These are phyloP conservation scores for Crotophaga sulcirostris DNA, from an alignment of 2,113 vertebrate species.

Conservation along the genomic window DNA sequence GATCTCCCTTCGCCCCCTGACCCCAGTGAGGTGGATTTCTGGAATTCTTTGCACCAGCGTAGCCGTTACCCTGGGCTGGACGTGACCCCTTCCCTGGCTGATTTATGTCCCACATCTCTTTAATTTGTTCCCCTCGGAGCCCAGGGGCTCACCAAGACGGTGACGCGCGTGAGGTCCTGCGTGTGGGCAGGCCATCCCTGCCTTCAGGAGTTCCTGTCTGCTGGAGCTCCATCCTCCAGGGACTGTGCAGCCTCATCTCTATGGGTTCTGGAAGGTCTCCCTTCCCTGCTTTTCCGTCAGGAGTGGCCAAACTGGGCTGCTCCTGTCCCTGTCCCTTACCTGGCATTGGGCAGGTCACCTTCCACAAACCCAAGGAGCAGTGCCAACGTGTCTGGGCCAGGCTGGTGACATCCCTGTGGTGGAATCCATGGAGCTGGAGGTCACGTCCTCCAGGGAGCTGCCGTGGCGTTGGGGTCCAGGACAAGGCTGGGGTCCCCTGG, in stretches of 20 bases:
- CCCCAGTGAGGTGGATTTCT: not conserved
- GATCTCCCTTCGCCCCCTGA: fast-evolving
- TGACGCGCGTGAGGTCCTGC: fast-evolving
- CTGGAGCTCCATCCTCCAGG: fast-evolving
- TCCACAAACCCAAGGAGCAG: not conserved
- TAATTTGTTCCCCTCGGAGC: not conserved
- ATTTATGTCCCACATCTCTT: not conserved
- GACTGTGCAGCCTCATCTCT: not conserved
- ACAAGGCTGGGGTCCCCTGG: fast-evolving
- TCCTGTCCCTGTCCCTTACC: not conserved
- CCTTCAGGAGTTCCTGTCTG: not conserved
- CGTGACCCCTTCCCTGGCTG: not conserved
- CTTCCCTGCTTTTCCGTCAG: not conserved
- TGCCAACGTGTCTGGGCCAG: too few species aligned
- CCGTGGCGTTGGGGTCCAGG: not conserved
- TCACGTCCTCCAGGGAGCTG: not conserved
- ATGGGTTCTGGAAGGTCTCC: not conserved
- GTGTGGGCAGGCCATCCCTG: not conserved
- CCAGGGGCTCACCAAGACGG: fast-evolving
- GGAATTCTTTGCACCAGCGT: not conserved
- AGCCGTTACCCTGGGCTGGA: not conserved
- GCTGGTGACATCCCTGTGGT: fast-evolving
- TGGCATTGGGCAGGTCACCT: not conserved
- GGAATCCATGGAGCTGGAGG: not conserved
- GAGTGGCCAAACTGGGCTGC: fast-evolving